Base-by-base conservation (phyloP, 23 tunicate species). In the Ascidia mentula region DNA sequence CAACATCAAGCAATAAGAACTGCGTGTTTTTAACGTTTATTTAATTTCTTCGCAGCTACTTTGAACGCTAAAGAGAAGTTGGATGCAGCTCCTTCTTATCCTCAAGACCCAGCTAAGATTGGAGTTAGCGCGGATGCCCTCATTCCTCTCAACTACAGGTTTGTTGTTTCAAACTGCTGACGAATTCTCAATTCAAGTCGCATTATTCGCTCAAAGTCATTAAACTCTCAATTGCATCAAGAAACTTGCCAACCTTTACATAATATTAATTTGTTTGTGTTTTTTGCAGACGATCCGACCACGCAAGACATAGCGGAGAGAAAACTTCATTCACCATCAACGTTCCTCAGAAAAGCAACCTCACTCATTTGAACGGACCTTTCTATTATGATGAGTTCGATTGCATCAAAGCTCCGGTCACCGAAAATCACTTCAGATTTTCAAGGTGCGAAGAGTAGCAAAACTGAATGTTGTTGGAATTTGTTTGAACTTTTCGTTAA, bases 381-480 rank as follows among this genome's bases (percentile, higher is more conserved):
- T 76, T 91, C 46, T 91, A 80, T 77, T 59, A 46, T 1, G 84
- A 91, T 32, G 38, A 86, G 60, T 84, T 34, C 38, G 84, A 78
- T 26, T 91, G 97, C 45, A 59, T 91, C 31, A 70, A 60, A 17
- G 90, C 97, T 30, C 85, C 85, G 18, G 72, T 69, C 22, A 73
- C 84, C 6, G 87, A 91, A 32, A 77, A 86, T 61, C 97, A 91
- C 46, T 85, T 91, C 81, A 77, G 97, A 72, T 91, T 91, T 40
- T 91, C 84, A 45, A 80, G 88, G 95, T 90, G n/a, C n/a, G n/a
- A n/a, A n/a, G n/a, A n/a, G n/a, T n/a, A n/a, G n/a, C n/a, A n/a
- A n/a, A n/a, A n/a, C n/a, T n/a, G n/a, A n/a, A n/a, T n/a, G n/a
- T n/a, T n/a, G n/a, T n/a, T n/a, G n/a, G n/a, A n/a, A n/a, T n/a